Evolutionary conservation across 2,888 invertebrate genomes (phyloP), one percentile per base, ranked within the genome.

Genomic region (Clunio marinus): DNA sequence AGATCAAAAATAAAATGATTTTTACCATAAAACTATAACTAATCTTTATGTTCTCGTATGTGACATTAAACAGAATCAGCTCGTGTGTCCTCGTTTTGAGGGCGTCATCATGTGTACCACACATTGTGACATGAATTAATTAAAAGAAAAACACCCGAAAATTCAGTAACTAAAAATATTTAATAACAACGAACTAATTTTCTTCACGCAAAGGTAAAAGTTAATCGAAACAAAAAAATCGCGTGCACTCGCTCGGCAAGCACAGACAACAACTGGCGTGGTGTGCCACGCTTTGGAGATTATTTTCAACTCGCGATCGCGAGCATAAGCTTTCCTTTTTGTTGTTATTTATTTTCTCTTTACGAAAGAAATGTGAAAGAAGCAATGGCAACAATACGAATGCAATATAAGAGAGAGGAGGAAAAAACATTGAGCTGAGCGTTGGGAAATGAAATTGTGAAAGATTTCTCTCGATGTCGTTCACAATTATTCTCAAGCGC

Each of bases 11-110:
- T 2, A 41, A 41, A 41, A 41, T 41, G n/a, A n/a, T n/a, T 15
- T 27, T 37, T 55, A 66, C 66, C 66, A 66, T 66, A 55, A 66
- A 66, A 55, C 55, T 66, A 37, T 66, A 66, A 66, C 66, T 66
- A 55, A 66, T 66, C 28, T 57, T 66, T n/a, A 32, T 41, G 24
- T 66, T 66, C 55, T 66, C 66, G n/a, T 66, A 66, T 10, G 66
- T 66, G 37, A 66, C 66, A 57, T 66, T 66, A 55, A 66, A 57
- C 27, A 66, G 13, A 4, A 66, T 66, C 5, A 66, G 37, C 55
- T 66, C 66, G 35, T 66, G 51, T 10, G 46, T 27, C n/a, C 35
- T 22, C 55, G 35, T 66, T 32, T 66, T 66, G 15, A 37, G 24
- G 10, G 22, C 51, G 46, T 35, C 66, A n/a, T 57, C 66, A 22